Base-by-base conservation (phyloP, 92 coral and sea anemone genomes). In the Siderastrea siderea region DNA sequence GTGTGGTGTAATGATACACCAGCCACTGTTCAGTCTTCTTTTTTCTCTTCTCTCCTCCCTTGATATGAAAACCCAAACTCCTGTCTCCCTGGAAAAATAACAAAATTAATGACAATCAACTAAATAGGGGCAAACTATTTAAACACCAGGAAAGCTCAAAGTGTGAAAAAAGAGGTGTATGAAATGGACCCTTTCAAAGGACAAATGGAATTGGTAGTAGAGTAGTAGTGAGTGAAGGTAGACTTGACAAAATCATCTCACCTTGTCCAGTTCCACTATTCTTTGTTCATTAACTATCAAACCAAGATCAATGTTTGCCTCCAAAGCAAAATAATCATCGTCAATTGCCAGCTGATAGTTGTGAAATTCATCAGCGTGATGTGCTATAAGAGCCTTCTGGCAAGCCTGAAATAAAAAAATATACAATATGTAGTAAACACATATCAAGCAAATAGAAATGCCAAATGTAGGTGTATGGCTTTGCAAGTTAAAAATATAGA, bases 51-150 rank as follows among this genome's bases (percentile, higher is more conserved):
- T 96, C 93, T 43, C 99, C 99, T 10, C 99, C 99, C 78, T 94
- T 98, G 80, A 98, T 89, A 51, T 86, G 92, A 83, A 98, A 98
- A 11, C 99, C 99, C 90, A 98, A 98, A 38, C 91, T 84, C 51
- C 68, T 92, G 8, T 87, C 91, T 59, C 80, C 93, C 96, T 98
- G 75, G 7, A 62, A 79, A 15, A 3, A 26, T 26, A 0, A 26
- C 13, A 71, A 67, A 73, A 47, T 6, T 14, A 50, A 68, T 8
- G 1, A 9, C 10, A 5, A 5, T 2, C 2, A 65, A 4, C 38
- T 26, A 26, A 26, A 26, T 0, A 0, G 38, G 38, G 38, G 38
- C 38, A 26, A 26, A 26, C 38, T 26, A 26, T 26, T 26, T 26
- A 26, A 26, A 26, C 38, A 26, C 38, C 38, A 26, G 6, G 49